Evolutionary conservation across 2,888 invertebrate genomes (phyloP).

Genomic region (Lasioglossum figueresi): DNA sequence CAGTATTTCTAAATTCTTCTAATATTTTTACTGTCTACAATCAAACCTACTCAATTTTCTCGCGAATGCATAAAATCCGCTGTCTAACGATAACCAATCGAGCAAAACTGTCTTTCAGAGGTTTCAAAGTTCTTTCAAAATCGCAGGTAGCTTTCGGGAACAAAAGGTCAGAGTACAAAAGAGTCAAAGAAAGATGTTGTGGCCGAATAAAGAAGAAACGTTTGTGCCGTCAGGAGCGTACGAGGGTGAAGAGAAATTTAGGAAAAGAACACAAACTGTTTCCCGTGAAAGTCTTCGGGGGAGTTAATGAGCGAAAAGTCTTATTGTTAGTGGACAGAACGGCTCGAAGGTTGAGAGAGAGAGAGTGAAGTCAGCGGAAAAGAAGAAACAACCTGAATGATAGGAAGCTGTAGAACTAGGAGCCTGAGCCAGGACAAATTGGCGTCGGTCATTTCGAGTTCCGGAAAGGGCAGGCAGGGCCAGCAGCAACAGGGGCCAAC

Average conservation of each 20-base stretch:
- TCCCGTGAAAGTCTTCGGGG: not conserved
- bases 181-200: not conserved
- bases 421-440: slow-evolving; percentile 84
- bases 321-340: not conserved
- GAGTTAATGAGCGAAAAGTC: not conserved
- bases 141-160: not conserved
- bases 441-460: slow-evolving; percentile 77
- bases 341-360: not conserved
- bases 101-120: not conserved
- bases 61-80: too few species aligned
- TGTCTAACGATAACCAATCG: not conserved
- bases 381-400: slow-evolving; percentile 87
- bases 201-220: not conserved
- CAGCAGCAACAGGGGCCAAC: slow-evolving; percentile 91
- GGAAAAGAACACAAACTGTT: not conserved
- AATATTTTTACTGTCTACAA: too few species aligned
- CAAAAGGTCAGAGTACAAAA: not conserved
- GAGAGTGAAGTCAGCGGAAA: slow-evolving; percentile 13
- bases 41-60: too few species aligned
- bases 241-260: too few species aligned
- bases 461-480: slow-evolving; percentile 87
- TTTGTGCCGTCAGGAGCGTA: not conserved
- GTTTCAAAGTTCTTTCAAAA: not conserved
- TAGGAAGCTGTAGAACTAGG: slow-evolving; percentile 89
- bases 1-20: too few species aligned